Base-by-base conservation (phyloP, 2,888 invertebrate species). In the Leistus spinibarbis region DNA sequence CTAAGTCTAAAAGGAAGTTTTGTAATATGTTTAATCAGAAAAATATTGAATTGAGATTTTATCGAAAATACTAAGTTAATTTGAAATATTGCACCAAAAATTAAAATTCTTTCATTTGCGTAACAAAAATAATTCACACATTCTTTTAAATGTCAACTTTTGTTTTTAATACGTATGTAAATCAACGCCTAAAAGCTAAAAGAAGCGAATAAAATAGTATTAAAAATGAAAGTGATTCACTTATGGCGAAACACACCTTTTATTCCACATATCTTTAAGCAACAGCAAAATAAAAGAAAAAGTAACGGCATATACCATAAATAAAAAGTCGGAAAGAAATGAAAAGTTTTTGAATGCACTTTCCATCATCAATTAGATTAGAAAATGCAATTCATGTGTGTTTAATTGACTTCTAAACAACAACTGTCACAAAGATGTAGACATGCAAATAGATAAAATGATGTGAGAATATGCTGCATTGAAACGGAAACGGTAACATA, bases 401-500 rank as follows among this genome's bases (percentile, higher is more conserved):
- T 60, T 19, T 20, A 60, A 60, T 19, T 20, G 60, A 60, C 10
- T 19, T 60, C 19, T 40, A 40, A 40, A 40, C 40, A 40, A 56
- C 19, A 56, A 19, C 17, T 19, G 56, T 60, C 60, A 19, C 17
- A 19, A 10, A 10, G 60, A 10, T 19, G 60, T 17, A 19, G 17
- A 60, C 17, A 60, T 19, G 19, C 56, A 56, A 16, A 56, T 56
- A 56, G 22, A 60, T 22, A 60, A 60, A 7, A 3, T 60, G 40
- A 40, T 24, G 24, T 24, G 40, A 40, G 40, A 5, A 40, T 40
- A 56, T 19, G 13, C n/a, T 9, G 53, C 7, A 24, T 56, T 1
- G 69, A 70, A 70, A 62, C 69, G 69, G 69, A 70, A 70, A 70
- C 66, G 66, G 20, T 53, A 70, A 20, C 62, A 70, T 62, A 70